A percentile compares a stretch with the other conserved stretches of the same genome.
Evolutionary conservation across 2,797 vertebrate genomes (phyloP).

Genomic region (Acanthurus lineatus): DNA sequence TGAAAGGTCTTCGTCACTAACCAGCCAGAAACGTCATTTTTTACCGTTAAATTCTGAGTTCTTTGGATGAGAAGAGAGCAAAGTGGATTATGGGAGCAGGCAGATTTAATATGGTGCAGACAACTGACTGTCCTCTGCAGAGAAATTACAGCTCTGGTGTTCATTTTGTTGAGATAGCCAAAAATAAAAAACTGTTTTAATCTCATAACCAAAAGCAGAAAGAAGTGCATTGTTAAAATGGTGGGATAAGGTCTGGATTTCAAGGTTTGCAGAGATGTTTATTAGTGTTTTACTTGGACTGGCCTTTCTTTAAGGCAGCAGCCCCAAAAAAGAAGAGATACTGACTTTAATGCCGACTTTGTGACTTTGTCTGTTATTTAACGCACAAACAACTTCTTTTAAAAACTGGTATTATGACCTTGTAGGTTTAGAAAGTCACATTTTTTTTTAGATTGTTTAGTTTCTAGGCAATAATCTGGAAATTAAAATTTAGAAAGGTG

Average conservation of each 20-base stretch:
- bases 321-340: background rate
- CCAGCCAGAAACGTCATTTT: background rate
- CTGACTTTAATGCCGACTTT: background rate
- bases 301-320: background rate
- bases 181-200: background rate
- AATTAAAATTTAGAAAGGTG: background rate
- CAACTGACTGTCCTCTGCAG: background rate
- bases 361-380: background rate
- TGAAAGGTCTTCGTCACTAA: background rate
- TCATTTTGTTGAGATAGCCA: too few species aligned
- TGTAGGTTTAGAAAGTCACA: background rate
- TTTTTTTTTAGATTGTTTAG: background rate
- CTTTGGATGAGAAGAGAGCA: background rate
- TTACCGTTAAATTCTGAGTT: background rate
- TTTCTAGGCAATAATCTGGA: background rate
- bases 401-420: too few species aligned
- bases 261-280: too few species aligned
- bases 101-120: background rate
- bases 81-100: constrained; percentile 5
- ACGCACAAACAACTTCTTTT: background rate
- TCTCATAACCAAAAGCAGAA: background rate
- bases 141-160: background rate
- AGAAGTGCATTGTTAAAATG: background rate
- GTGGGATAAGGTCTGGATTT: background rate
- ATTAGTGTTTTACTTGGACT: background rate